These are phyloP conservation scores for Napeogenes inachia DNA, from an alignment of 2,888 invertebrate species.

Conservation along the genomic window DNA sequence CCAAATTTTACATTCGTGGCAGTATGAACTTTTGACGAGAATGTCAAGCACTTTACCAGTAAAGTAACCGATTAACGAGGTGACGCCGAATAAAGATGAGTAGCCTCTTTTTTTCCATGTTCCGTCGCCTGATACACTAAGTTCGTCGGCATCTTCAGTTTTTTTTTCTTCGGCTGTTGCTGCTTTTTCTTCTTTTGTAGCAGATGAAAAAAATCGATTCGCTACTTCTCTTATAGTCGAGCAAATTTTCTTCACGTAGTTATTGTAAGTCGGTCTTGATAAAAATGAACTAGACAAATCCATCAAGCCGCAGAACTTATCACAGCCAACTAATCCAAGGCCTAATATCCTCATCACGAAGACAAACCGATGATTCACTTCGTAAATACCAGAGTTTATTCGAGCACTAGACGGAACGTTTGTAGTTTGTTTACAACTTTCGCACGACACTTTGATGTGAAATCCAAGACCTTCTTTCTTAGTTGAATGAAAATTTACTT, in stretches of 20 bases:
- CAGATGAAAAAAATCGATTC: slow-evolving; percentile 7
- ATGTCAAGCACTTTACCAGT: slow-evolving; percentile 19
- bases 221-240: slow-evolving; percentile 11
- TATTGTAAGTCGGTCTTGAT: background rate
- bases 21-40: slow-evolving; percentile 22
- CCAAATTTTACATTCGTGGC: slow-evolving; percentile 15
- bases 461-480: too few species aligned
- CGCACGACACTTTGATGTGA: too few species aligned
- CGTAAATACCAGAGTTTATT: too few species aligned
- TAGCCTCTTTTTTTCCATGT: slow-evolving; percentile 35
- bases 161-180: slow-evolving; percentile 24
- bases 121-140: slow-evolving; percentile 35
- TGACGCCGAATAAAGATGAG: slow-evolving; percentile 32
- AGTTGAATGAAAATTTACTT: too few species aligned
- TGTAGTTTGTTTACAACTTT: too few species aligned
- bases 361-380: too few species aligned
- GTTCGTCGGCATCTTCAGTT: slow-evolving; percentile 27
- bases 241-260: slow-evolving; percentile 5
- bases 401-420: too few species aligned
- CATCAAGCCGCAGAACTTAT: too few species aligned
- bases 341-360: too few species aligned
- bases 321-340: too few species aligned
- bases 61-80: slow-evolving; percentile 28
- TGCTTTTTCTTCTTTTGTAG: slow-evolving; percentile 8
- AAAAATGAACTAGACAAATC: too few species aligned